A percentile compares a stretch with the other conserved stretches of the same genome.
Conservation (phyloP, 2,113 vertebrate genomes). For the Oryzias celebensis region DNA sequence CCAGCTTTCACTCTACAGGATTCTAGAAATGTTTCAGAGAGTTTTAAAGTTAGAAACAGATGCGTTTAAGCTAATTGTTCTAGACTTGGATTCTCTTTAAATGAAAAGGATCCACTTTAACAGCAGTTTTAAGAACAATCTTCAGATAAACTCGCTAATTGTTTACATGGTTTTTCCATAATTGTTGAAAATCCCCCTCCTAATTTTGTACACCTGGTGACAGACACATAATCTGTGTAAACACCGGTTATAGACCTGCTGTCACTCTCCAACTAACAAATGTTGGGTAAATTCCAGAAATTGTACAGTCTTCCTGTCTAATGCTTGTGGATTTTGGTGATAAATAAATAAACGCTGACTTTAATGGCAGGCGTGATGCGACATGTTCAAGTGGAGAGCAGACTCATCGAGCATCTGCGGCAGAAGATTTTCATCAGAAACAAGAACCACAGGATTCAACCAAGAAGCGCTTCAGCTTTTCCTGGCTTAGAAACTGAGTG, state of each 20-base stretch:
- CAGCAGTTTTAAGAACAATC: no score
- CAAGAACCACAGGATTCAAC: not conserved
- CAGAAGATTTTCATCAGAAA: not conserved
- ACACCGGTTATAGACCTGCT: not conserved
- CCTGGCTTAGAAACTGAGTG: not conserved
- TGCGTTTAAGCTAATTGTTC: no score
- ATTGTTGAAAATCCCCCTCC: not conserved
- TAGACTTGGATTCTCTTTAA: no score
- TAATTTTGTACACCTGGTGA: conserved; percentile 9
- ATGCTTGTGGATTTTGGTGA: conserved; percentile 3
- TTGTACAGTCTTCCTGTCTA: not conserved
- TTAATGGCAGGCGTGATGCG: conserved; percentile 2
- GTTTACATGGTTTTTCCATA: no score
- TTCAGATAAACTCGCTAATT: no score
- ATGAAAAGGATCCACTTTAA: no score
- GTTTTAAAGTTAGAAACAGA: no score
- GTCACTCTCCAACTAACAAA: conserved; percentile 4
- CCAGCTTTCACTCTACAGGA: no score
- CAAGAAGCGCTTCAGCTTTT: no score
- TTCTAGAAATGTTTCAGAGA: no score
- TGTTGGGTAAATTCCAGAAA: conserved; percentile 9
- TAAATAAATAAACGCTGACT: conserved; percentile 11
- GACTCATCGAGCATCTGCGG: not conserved
- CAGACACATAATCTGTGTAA: conserved; percentile 2
- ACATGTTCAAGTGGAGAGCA: conserved; percentile 1